Evolutionary conservation across 2,113 vertebrate genomes (phyloP).

Genomic region (Mastomys coucha): DNA sequence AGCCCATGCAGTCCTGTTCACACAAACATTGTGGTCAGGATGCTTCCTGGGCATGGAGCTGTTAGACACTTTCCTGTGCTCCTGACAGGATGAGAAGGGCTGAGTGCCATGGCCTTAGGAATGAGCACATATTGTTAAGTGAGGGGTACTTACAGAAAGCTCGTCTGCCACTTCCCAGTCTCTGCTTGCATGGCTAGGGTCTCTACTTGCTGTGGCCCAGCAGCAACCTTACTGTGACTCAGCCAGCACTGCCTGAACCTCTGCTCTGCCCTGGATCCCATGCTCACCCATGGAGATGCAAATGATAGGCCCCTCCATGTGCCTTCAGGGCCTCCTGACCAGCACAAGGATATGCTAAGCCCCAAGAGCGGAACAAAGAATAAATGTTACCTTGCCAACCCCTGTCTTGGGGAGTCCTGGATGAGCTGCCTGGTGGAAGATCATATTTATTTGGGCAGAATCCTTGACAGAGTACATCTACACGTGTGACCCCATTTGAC

Average conservation of each 20-base stretch:
- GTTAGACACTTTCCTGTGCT: neutral
- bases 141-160: neutral
- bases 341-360: neutral
- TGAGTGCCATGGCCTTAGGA: neutral
- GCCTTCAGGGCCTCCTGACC: neutral
- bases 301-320: neutral
- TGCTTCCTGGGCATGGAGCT: neutral
- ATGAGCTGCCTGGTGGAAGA: neutral
- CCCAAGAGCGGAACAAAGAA: neutral
- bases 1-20: neutral
- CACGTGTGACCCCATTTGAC: neutral
- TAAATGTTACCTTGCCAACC: neutral
- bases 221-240: neutral
- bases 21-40: rapidly evolving
- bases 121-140: neutral
- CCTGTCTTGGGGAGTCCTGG: neutral
- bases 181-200: neutral
- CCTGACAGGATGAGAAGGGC: neutral
- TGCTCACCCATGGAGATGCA: neutral
- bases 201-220: neutral
- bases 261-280: neutral
- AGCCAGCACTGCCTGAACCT: neutral
- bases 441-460: neutral
- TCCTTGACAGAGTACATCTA: neutral
- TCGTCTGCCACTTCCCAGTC: neutral